Percentiles rank a stretch among this genome's conserved stretches.
phyloP scores from a whole-genome alignment of 2,797 vertebrate genomes.

The Premnoplex brunnescens region DNA sequence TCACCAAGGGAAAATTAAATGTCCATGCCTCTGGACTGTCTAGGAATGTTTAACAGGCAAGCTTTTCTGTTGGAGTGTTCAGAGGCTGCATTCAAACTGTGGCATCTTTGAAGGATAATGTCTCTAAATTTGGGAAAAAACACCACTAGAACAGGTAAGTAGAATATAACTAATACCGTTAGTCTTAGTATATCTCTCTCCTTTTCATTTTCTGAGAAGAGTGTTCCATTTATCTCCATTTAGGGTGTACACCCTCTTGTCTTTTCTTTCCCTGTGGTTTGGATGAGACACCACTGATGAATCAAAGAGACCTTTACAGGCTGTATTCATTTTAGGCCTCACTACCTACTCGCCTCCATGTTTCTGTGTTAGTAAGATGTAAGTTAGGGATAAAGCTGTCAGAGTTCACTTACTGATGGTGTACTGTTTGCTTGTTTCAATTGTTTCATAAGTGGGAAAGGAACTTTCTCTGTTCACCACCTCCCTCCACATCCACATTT shows the following conservation, averaged over 20 bases:
- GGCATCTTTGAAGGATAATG: neutral
- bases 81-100: neutral
- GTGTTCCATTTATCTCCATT: neutral
- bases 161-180: neutral
- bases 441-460: neutral
- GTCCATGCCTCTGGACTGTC: neutral
- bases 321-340: neutral
- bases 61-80: neutral
- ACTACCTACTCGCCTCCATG: accelerated
- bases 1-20: neutral
- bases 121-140: neutral
- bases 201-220: neutral
- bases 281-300: neutral
- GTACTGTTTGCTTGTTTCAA: neutral
- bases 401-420: neutral
- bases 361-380: neutral
- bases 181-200: neutral
- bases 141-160: neutral
- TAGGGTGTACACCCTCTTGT: neutral
- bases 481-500: neutral
- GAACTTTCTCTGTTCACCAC: neutral
- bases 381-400: neutral
- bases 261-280: neutral
- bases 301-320: neutral
- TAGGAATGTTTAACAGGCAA: neutral